Evolutionary conservation across 2,888 invertebrate species (phyloP), one percentile per base, ranked within the genome.

Genomic region (Rhagium mordax): DNA sequence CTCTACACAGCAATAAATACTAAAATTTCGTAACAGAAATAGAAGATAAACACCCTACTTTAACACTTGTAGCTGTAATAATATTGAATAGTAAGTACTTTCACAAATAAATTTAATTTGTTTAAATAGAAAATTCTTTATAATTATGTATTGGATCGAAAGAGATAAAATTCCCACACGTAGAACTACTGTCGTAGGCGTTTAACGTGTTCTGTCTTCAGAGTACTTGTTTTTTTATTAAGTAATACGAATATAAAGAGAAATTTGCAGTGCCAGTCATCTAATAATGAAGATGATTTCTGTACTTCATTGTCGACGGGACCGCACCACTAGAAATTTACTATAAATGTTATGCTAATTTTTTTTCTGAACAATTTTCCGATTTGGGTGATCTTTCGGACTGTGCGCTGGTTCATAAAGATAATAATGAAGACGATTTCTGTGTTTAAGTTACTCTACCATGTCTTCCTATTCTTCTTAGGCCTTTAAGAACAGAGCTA

Each of bases 51-150:
- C 51, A 64, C 64, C 48, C 64, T 29, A 49, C 49, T 49, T 64
- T 27, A 33, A 64, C 49, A 24, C 24, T 24, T 27, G 48, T 48
- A 48, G 48, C 51, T 16, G 13, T 16, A 49, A 51, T 16, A 49
- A 51, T 49, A 51, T 64, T 64, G 64, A 51, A 49, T 64, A 24
- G 48, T 27, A 24, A 51, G 16, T 64, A 64, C 64, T 64, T 64
- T 64, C 64, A 62, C 49, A 64, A 64, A 49, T 64, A 51, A 64
- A 64, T 49, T 51, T 64, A 64, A 64, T 64, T 64, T 64, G 64
- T 64, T 64, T 51, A 49, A 49, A 64, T 51, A 64, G 64, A 64
- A 49, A 24, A 51, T 64, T 64, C 51, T 64, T 49, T 64, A 16
- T 64, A 27, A 51, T 64, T 49, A 18, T 27, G 51, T 51, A 51